Base-by-base conservation (phyloP, 2,797 vertebrate species). In the Muscicapa comitata region DNA sequence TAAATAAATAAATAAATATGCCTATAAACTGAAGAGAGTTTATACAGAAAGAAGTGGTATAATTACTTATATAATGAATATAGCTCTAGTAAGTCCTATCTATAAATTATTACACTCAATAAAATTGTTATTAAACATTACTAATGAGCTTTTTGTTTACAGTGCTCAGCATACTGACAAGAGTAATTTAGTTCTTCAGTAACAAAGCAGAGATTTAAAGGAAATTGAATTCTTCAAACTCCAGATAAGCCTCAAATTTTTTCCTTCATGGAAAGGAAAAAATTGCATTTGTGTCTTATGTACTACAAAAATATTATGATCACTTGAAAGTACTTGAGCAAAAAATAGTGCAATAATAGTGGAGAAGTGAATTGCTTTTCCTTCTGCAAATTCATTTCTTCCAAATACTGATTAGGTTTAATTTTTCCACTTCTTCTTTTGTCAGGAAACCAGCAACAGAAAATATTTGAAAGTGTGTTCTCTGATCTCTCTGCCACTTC, bases 1-100 rank as follows among this genome's bases (percentile, higher is more conserved):
- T 13, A 28, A 28, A 40, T 13, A n/a, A 45, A 6, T 9, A 15
- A 45, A 5, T 10, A 55, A 1, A 17, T 6, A 23, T 33, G 0
- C 9, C 8, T 61, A 9, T 61, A 29, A 6, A 29, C 12, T 62
- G 29, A 45, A 29, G 18, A 82, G 78, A 61, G 1, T 54, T 91
- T 29, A 40, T 57, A 37, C 3, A 71, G 23, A 57, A 74, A 74
- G 5, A 58, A 17, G 4, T 11, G 8, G 2, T n/a, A 21, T 11
- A 53, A 26, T 8, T 26, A 40, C 31, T 7, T n/a, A 17, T 33
- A 6, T 48, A 78, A 65, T 1, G 10, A 17, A 45, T 28, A 13
- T 54, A 65, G 57, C 66, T 73, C 26, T 20, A 31, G 7, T 45
- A 45, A 13, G 2, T 48, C 13, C 4, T 48, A 5, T 38, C 18